Evolutionary conservation across 2,113 vertebrate species (phyloP), one percentile per base, ranked within the genome.

Genomic region (Eulemur rufifrons): DNA sequence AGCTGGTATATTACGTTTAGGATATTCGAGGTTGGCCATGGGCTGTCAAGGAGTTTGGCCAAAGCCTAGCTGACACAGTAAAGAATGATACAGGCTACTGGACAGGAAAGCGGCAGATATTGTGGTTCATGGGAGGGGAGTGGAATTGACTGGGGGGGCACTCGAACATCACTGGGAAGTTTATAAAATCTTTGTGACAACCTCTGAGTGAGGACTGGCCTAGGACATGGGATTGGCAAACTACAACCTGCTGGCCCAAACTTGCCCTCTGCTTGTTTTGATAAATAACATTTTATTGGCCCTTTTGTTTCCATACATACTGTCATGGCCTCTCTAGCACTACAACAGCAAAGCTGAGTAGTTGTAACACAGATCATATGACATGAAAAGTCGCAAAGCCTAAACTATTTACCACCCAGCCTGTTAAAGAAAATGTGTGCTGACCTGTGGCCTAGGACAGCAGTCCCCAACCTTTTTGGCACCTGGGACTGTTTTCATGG

Each of bases 211-310:
- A 94, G 59, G 73, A 54, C 34, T 82, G 86, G 39, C n/a, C 20
- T 64, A 71, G 27, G 47, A 32, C 29, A 77, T 3, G 34, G 17
- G 12, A 29, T 14, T 87, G 54, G 45, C 52, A 89, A 97, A 84
- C 59, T 29, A 45, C 1, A 92, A 25, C 32, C 14, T 74, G 68
- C 39, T 32, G 32, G 54, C 14, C 63, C 50, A 50, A 80, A 84
- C 50, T 15, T 89, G 52, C 15, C 56, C 81, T 86, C 77, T 6
- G 47, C 47, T 21, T 92, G 42, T 56, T 63, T 84, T 45, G 21
- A n/a, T 50, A 95, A 97, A 89, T 68, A 74, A 78, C 68, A 50
- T 89, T 85, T 74, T 52, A 93, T 18, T 93, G 56, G 39, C 6
- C 8, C 66, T 50, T 78, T 47, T 86, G 78, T 87, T 94, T 91